Conservation (phyloP, 2,888 invertebrate species). For the Hirtodrosophila cameraria region DNA sequence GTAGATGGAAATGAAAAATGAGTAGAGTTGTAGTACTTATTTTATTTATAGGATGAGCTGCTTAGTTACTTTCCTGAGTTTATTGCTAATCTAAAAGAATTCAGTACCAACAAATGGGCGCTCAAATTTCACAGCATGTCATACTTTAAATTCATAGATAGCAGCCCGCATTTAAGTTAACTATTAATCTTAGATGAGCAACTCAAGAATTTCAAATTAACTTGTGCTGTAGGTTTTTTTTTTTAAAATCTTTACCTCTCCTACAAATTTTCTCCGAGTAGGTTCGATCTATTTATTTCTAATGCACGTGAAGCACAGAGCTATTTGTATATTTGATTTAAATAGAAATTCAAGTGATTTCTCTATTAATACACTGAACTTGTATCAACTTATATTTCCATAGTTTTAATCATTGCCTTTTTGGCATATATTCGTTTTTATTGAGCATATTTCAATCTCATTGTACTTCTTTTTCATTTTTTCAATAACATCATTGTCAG, state of each 20-base stretch:
- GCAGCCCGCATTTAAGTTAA: conserved; percentile 40
- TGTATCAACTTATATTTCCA: background rate
- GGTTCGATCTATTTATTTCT: no score
- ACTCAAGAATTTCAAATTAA: conserved; percentile 15
- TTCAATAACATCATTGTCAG: conserved; percentile 37
- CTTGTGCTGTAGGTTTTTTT: conserved; percentile 27
- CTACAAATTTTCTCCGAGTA: no score
- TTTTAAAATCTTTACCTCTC: conserved; percentile 4
- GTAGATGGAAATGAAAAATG: background rate
- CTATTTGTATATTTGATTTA: no score
- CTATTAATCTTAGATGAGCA: conserved; percentile 29
- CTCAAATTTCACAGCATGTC: conserved; percentile 37
- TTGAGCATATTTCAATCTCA: conserved; percentile 15
- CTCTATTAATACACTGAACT: no score
- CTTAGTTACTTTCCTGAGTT: background rate
- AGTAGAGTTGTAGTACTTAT: background rate
- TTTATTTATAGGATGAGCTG: conserved; percentile 9
- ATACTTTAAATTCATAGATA: conserved; percentile 11
- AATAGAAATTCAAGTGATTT: no score
- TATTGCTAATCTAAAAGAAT: background rate
- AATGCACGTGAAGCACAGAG: no score
- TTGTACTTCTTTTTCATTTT: conserved; percentile 18
- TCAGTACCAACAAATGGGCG: conserved; percentile 10
- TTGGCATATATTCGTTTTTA: conserved; percentile 19
- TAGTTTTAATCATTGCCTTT: background rate